These are phyloP conservation scores for Drosophila santomea DNA, from an alignment of 1,140 invertebrate species.

Conservation along the genomic window DNA sequence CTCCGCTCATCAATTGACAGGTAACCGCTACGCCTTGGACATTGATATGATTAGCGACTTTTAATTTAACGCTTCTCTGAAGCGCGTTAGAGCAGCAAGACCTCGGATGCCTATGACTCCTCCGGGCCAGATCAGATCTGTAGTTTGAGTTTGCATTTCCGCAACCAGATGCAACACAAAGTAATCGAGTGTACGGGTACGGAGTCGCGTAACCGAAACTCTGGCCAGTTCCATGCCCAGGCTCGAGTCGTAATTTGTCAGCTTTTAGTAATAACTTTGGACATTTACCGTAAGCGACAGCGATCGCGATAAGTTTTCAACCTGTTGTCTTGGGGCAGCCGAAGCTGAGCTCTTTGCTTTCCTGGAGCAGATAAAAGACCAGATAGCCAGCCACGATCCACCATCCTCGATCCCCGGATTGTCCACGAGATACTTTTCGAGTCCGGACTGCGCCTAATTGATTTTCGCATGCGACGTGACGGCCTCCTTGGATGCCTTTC, in stretches of 20 bases:
- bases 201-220: conserved; percentile 46
- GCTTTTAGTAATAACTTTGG: conserved; percentile 81
- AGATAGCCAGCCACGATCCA: conserved; percentile 33
- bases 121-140: conserved; percentile 29
- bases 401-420: conserved; percentile 23
- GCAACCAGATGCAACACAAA: conserved; percentile 31
- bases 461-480: conserved; percentile 73
- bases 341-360: conserved; percentile 24
- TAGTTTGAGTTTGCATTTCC: conserved; percentile 59
- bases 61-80: conserved; percentile 54
- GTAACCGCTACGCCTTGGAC: conserved; percentile 63
- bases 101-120: neutral
- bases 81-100: conserved; percentile 43
- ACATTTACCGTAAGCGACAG: conserved; percentile 75
- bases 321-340: conserved; percentile 55
- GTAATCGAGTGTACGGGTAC: conserved; percentile 2
- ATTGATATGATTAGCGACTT: conserved; percentile 77
- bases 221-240: conserved; percentile 11
- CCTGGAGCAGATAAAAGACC: conserved; percentile 54
- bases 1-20: conserved; percentile 64
- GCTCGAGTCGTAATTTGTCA: conserved; percentile 72
- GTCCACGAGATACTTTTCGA: conserved; percentile 58
- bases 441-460: conserved; percentile 61
- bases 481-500: conserved; percentile 15
- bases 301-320: conserved; percentile 73